Base-by-base conservation (phyloP, 2,113 vertebrate genomes). In the chimpanzee (Pan troglodytes) region DNA sequence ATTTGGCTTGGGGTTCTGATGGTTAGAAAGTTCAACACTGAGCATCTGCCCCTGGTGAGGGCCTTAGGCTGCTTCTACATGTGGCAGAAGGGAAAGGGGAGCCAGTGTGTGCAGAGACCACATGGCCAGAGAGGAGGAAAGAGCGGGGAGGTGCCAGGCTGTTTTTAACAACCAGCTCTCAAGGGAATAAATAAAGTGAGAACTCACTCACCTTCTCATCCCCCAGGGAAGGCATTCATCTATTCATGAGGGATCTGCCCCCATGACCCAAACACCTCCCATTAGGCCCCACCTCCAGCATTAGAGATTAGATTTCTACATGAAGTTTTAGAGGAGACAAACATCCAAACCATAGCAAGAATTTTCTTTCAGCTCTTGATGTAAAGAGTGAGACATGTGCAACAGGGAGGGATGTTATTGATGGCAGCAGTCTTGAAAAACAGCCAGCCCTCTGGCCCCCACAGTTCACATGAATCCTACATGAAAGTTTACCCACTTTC, bases 401-500 rank as follows among this genome's bases (percentile, higher is more conserved):
- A 12, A 3, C 1, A 45, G 78, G 35, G 35, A 45, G 17, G 8
- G 52, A 18, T 75, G 45, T 45, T 9, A 10, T 8, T 8, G n/a
- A 59, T 50, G 32, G 32, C 57, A 18, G 67, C 14, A 22, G 23
- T 4, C 72, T n/a, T 5, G 17, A 73, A 61, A 35, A 50, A 70
- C 30, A 48, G 20, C 6, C n/a, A 38, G 9, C 17, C n/a, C 50
- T 40, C 52, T 40, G 73, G n/a, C 6, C 61, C 25, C 35, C 14
- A 16, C 35, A 35, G 0, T 72, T 52, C 45, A 52, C 27, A 12
- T 11, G 1, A 23, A 5, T 30, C 64, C 40, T 7, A 1, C n/a
- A 8, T 20, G 2, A 48, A 32, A 25, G 32, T 57, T 0, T 3
- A 35, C 6, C 38, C 6, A 4, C 25, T 68, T 27, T 11, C 43